Evolutionary conservation across 1,140 invertebrate species (phyloP).

Genomic region (Polypedilum vanderplanki): DNA sequence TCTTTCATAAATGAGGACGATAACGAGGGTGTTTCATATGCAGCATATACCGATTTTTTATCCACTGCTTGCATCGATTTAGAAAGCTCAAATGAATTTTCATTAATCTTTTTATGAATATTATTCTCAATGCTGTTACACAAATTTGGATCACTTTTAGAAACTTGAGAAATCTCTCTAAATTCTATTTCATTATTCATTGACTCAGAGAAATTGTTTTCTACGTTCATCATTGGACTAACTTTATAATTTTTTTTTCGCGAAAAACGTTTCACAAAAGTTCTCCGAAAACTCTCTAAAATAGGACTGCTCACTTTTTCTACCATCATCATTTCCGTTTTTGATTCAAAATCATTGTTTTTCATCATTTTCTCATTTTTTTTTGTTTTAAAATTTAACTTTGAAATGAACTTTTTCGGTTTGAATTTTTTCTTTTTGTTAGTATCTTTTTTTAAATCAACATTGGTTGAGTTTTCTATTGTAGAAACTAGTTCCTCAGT

Average conservation of each 20-base stretch:
- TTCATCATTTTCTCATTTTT: not conserved
- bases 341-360: not conserved
- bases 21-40: constrained; percentile 31
- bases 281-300: not conserved
- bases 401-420: not conserved
- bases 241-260: not conserved
- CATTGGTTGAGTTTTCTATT: not conserved
- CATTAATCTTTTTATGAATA: not conserved
- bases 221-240: not conserved
- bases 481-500: not conserved
- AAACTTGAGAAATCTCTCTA: not conserved
- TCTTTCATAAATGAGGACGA: constrained; percentile 35
- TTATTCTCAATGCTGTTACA: not conserved
- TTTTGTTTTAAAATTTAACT: not conserved
- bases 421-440: not conserved
- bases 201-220: not conserved
- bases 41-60: not conserved
- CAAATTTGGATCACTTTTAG: not conserved
- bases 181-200: not conserved
- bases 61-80: not conserved
- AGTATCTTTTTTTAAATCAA: not conserved
- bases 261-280: not conserved
- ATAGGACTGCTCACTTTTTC: not conserved
- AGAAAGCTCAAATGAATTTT: not conserved
- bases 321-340: not conserved